phyloP scores from a whole-genome alignment of 2,113 vertebrate species.

The Lagopus muta region DNA sequence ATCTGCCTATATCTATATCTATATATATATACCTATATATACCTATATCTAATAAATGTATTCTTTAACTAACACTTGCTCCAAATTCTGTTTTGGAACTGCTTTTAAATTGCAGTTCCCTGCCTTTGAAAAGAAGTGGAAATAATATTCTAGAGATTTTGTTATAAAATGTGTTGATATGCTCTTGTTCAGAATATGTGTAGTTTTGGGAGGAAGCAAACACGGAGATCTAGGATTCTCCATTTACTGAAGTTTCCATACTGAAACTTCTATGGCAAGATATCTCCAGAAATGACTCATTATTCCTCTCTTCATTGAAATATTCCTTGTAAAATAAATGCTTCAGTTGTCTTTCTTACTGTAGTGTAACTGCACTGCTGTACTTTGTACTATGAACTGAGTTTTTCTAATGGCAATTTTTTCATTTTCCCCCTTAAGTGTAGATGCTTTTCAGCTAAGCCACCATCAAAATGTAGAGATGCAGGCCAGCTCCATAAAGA shows the following conservation, averaged over 20 bases:
- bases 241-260: background rate
- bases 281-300: background rate
- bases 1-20: background rate
- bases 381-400: background rate
- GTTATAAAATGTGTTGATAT: background rate
- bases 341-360: background rate
- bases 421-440: background rate
- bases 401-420: background rate
- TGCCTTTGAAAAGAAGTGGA: background rate
- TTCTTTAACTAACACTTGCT: background rate
- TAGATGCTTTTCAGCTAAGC: background rate
- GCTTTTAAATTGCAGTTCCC: background rate
- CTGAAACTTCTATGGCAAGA: background rate
- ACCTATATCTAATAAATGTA: no score
- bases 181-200: background rate
- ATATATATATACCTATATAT: no score
- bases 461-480: background rate
- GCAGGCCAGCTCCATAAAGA: background rate
- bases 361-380: background rate
- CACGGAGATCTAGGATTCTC: background rate
- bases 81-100: background rate
- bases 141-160: background rate
- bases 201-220: background rate
- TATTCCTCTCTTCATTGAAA: background rate
- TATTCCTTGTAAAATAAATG: background rate